phyloP scores from a whole-genome alignment of 1,140 invertebrate genomes.

The Rhizoglyphus robini region DNA sequence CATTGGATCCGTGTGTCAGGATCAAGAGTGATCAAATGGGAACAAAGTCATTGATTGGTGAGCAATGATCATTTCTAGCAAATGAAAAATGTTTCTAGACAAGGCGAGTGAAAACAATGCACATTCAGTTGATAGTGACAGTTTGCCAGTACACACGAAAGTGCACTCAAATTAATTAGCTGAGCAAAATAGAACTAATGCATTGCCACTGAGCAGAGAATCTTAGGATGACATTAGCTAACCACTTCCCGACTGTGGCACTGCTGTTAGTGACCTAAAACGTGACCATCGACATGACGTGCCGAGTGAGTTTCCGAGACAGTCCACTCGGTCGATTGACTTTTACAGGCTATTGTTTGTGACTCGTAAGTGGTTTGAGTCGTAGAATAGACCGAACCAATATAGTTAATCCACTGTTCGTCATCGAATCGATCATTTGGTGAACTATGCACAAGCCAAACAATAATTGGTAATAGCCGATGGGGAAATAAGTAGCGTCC shows the following conservation, averaged over 20 bases:
- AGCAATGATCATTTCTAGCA: not conserved
- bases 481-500: not conserved
- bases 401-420: no score
- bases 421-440: no score
- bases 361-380: not conserved
- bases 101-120: not conserved
- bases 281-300: not conserved
- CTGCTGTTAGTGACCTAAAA: not conserved
- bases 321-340: not conserved
- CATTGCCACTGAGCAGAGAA: not conserved
- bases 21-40: no score
- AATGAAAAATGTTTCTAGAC: not conserved
- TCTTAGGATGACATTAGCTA: not conserved
- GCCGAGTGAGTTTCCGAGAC: not conserved
- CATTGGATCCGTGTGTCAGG: no score
- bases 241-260: no score
- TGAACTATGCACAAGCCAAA: not conserved
- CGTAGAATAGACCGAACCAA: not conserved
- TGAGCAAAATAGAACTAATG: no score
- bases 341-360: not conserved
- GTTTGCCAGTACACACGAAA: not conserved
- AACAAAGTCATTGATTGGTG: not conserved
- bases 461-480: not conserved
- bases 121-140: not conserved
- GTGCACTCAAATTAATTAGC: not conserved